Conservation (phyloP, 2,797 vertebrate species). For the Scolopax bukidnonensis region DNA sequence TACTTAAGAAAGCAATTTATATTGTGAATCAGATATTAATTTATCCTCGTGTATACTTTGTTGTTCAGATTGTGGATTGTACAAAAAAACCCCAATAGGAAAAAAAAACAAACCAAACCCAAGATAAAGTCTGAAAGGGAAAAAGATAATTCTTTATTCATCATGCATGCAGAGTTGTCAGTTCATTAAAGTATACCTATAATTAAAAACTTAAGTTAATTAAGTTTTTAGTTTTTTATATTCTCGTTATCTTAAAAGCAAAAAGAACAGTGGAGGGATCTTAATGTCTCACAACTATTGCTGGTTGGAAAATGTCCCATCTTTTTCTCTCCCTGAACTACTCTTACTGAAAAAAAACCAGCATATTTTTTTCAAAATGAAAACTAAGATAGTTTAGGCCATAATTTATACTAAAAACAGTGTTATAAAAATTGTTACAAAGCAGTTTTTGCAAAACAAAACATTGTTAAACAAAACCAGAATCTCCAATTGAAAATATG, state of each 20-base stretch:
- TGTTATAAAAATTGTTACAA: not conserved
- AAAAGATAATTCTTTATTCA: constrained; percentile 54
- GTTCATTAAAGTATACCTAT: constrained; percentile 66
- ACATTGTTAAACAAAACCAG: not conserved
- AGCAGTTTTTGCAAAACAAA: not conserved
- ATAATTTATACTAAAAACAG: not conserved
- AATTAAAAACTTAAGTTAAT: constrained; percentile 70
- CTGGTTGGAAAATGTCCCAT: not conserved
- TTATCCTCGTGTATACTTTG: not conserved
- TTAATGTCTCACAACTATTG: not conserved
- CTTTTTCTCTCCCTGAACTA: not conserved
- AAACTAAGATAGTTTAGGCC: not conserved
- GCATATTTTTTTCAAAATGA: not conserved
- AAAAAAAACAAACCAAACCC: constrained; percentile 28
- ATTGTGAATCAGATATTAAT: not conserved
- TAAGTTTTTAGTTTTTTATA: constrained; percentile 50
- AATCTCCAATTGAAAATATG: not conserved
- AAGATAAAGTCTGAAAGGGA: constrained; percentile 39
- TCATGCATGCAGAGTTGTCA: constrained; percentile 50
- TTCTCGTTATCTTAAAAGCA: constrained; percentile 53
- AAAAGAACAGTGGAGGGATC: constrained; percentile 14
- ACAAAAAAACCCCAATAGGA: not conserved
- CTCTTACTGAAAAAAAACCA: not conserved
- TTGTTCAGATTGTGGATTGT: not conserved
- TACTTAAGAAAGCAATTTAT: not conserved